A percentile compares a stretch with the other conserved stretches of the same genome.
Conservation (phyloP, 1,140 invertebrate species). For the Pristionchus pacificus region DNA sequence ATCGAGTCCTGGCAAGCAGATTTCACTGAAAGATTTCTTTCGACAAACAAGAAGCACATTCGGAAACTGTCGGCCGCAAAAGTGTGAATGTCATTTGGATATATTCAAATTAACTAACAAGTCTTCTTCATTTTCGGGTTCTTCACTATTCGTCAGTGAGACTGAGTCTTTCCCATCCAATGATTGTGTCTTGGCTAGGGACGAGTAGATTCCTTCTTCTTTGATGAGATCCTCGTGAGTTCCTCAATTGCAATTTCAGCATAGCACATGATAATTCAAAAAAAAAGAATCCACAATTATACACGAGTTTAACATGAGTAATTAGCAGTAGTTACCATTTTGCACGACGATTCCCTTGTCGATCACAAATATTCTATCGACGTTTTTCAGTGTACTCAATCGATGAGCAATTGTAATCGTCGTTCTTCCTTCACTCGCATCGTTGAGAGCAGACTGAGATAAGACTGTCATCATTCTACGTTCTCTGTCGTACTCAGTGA, state of each 20-base stretch:
- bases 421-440: conserved; percentile 54
- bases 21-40: no score
- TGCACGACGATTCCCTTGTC: conserved; percentile 59
- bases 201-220: conserved; percentile 60
- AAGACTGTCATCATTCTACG: background rate
- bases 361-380: conserved; percentile 58
- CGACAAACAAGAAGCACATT: no score
- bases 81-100: no score
- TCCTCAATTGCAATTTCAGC: conserved; percentile 43
- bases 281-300: no score
- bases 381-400: conserved; percentile 58
- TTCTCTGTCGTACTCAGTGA: background rate
- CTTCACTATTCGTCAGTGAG: no score
- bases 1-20: no score
- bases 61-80: no score
- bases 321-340: conserved; percentile 26
- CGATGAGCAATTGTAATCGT: conserved; percentile 62
- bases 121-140: no score
- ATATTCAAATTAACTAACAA: no score
- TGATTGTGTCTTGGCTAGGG: conserved; percentile 65
- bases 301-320: background rate
- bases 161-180: conserved; percentile 9
- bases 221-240: conserved; percentile 61
- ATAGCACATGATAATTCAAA: conserved; percentile 18
- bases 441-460: conserved; percentile 31